These are phyloP conservation scores for Plectropomus leopardus DNA, from an alignment of 2,113 vertebrate genomes.

Conservation along the genomic window DNA sequence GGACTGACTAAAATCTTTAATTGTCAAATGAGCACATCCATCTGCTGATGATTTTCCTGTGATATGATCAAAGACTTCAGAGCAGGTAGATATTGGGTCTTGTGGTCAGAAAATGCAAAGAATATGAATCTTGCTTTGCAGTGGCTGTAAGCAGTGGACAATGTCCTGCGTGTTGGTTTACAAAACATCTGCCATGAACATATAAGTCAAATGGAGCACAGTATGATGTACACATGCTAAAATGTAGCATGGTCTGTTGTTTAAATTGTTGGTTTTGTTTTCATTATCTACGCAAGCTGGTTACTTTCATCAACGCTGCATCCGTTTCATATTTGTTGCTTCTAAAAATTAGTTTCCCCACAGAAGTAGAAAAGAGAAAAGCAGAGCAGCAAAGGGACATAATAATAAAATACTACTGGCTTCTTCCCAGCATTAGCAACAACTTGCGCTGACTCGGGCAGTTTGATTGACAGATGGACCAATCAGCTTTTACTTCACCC, in stretches of 20 bases:
- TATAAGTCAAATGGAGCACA: background rate
- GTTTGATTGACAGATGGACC: constrained; percentile 30
- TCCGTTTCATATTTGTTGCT: background rate
- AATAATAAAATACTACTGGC: background rate
- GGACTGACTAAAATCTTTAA: background rate
- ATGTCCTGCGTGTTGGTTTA: background rate
- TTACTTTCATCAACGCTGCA: background rate
- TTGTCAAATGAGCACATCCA: background rate
- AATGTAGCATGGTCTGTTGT: background rate
- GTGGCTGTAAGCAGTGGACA: background rate
- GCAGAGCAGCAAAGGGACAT: background rate
- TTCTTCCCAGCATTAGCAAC: constrained; percentile 3
- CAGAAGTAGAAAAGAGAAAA: background rate
- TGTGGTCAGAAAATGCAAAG: background rate
- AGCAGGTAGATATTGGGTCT: background rate
- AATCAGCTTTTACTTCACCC: background rate
- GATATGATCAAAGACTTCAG: background rate
- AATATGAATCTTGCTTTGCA: background rate
- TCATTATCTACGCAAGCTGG: background rate
- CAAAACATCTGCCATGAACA: background rate
- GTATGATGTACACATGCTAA: background rate
- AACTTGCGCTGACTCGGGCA: background rate
- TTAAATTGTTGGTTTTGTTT: background rate
- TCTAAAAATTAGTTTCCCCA: background rate
- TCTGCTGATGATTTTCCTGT: background rate